phyloP scores from a whole-genome alignment of 2,888 invertebrate genomes.

The Lomographa bimaculata region DNA sequence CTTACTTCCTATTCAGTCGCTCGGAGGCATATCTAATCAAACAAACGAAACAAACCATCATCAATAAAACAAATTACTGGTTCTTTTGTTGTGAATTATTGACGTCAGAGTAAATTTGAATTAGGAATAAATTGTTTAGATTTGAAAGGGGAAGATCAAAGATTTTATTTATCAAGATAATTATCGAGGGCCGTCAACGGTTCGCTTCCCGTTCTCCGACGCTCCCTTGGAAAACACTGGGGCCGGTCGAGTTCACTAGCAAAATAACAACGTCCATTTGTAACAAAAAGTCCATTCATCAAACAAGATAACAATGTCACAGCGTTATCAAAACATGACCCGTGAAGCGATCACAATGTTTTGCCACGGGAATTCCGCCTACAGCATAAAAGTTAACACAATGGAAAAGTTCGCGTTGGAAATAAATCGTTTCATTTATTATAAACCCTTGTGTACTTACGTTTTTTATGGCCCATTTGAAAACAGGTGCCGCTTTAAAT shows the following conservation, averaged over 20 bases:
- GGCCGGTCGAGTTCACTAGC: constrained; percentile 60
- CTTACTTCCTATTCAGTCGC: constrained; percentile 9
- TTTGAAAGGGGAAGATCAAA: constrained; percentile 23
- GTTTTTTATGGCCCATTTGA: constrained; percentile 38
- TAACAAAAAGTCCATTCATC: constrained; percentile 81
- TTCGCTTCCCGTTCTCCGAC: constrained; percentile 39
- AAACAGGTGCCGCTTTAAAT: constrained; percentile 39
- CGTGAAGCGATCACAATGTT: constrained; percentile 76
- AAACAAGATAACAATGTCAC: constrained; percentile 79
- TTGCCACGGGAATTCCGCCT: constrained; percentile 60
- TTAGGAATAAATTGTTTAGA: constrained; percentile 25
- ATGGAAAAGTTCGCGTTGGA: constrained; percentile 61
- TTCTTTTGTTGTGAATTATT: constrained; percentile 14
- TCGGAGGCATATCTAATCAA: constrained; percentile 8
- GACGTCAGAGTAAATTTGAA: constrained; percentile 17
- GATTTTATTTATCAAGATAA: constrained; percentile 32
- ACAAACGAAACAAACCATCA: constrained; percentile 14
- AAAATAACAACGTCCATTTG: constrained; percentile 76
- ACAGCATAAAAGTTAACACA: constrained; percentile 67
- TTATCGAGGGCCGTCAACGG: constrained; percentile 35
- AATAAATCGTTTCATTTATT: constrained; percentile 67
- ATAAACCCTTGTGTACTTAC: constrained; percentile 44
- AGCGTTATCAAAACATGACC: constrained; percentile 78
- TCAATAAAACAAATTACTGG: constrained; percentile 10
- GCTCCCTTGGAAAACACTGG: constrained; percentile 52